Base-by-base conservation (phyloP, 1,140 invertebrate species). In the Drosophila auraria region DNA sequence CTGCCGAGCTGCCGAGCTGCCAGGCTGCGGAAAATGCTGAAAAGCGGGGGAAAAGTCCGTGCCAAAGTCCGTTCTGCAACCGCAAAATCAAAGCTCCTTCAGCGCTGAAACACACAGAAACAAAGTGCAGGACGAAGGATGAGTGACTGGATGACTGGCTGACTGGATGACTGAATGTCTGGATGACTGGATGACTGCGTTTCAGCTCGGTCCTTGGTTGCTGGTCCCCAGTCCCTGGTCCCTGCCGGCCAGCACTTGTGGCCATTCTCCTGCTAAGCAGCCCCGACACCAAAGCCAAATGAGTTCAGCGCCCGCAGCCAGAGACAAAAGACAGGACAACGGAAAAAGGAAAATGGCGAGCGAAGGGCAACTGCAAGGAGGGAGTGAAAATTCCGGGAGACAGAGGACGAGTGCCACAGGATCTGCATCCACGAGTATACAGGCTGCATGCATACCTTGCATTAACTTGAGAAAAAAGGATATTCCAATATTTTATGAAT, bases 81-180 rank as follows among this genome's bases (percentile, higher is more conserved):
- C 70, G 47, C 81, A 90, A 89, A 90, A 90, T 89, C 84, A 90
- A 84, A 87, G 86, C 66, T 63, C 68, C 45, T 79, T 79, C 45
- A 60, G 40, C 45, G 54, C 54, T 5, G n/a, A 62, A 70, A 62
- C 58, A 64, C 59, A 72, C 70, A 83, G 81, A 83, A 84, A 65
- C 71, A 61, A 44, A 61, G 71, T 61, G 80, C 78, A 36, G 66
- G 70, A 59, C 68, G 54, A 38, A 23, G 66, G 47, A 53, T 68
- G 66, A 66, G 63, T 47, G 63, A 66, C 66, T 72, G 66, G 81
- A 64, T 60, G 75, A 63, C 59, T 61, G 76, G 58, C 38, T 49
- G 47, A 66, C 56, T 63, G 78, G 54, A 14, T 60, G 78, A 50
- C 50, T 60, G 65, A 25, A 33, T 51, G 65, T 15, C 72, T 58